These are phyloP conservation scores for Coptodon bakossiorum DNA, from an alignment of 2,113 vertebrate genomes.

Conservation along the genomic window DNA sequence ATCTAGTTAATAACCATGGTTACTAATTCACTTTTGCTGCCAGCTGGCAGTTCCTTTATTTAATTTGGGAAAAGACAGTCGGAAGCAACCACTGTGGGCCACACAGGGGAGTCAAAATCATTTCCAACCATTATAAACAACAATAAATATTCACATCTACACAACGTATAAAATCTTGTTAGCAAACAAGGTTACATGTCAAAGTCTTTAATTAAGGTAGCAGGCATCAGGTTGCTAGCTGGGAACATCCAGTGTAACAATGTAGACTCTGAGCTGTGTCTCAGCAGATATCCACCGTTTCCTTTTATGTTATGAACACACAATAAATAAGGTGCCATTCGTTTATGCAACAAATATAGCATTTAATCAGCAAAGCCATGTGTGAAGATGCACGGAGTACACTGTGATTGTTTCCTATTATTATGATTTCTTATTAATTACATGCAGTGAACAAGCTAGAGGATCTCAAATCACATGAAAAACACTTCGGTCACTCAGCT, in stretches of 20 bases:
- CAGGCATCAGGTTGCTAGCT: rapidly evolving
- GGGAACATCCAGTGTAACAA: not conserved
- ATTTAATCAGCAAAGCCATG: not conserved
- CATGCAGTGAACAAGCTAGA: not conserved
- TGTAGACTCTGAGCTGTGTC: not conserved
- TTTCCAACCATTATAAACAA: not conserved
- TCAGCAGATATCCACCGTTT: not conserved
- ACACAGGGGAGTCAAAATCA: not conserved
- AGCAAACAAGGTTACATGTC: not conserved
- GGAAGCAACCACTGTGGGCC: not conserved
- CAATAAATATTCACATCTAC: not conserved
- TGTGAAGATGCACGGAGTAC: not conserved
- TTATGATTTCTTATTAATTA: not conserved
- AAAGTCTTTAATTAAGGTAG: not conserved
- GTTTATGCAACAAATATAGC: not conserved
- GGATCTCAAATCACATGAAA: not conserved
- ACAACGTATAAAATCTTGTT: not conserved
- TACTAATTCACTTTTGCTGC: not conserved
- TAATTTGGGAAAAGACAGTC: not conserved
- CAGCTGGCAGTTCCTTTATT: not conserved
- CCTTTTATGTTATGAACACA: not conserved
- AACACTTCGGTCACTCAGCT: not conserved
- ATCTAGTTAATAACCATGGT: not conserved
- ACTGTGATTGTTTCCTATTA: not conserved
- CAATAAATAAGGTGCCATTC: not conserved